Evolutionary conservation across 2,113 vertebrate species (phyloP).

Genomic region (Oxygymnocypris stewartii): DNA sequence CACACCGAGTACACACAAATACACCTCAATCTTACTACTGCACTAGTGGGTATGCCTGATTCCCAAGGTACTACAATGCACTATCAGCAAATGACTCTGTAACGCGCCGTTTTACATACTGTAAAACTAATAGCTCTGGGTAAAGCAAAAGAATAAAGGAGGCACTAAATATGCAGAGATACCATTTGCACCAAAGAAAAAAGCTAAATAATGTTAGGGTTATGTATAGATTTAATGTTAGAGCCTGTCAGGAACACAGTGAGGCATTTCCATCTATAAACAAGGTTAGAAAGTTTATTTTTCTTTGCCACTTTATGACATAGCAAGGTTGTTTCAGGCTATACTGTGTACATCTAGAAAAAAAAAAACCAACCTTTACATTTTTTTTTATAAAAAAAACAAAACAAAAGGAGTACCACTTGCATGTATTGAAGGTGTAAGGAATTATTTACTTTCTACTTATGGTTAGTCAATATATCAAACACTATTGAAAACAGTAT

Average conservation of each 20-base stretch:
- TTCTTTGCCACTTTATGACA: neutral
- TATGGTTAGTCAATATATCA: too few relatives aligned
- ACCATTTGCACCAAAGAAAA: neutral
- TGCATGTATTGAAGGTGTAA: neutral
- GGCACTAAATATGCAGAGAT: conserved; percentile 7
- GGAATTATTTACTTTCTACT: too few relatives aligned
- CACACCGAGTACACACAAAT: neutral
- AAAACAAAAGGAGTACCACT: too few relatives aligned
- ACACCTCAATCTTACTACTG: neutral
- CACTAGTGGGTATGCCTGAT: neutral
- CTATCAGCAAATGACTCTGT: neutral
- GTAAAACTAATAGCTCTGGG: conserved; percentile 14
- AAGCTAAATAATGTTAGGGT: neutral
- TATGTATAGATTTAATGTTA: neutral
- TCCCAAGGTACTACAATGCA: neutral
- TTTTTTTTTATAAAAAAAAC: too few relatives aligned
- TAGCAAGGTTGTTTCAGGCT: neutral
- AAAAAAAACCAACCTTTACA: too few relatives aligned
- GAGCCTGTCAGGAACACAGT: neutral
- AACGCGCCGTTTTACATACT: neutral
- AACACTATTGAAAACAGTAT: too few relatives aligned
- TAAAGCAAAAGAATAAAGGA: neutral
- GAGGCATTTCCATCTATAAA: neutral
- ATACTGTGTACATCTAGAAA: neutral
- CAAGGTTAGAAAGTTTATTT: neutral